These are phyloP conservation scores for Euphydryas editha DNA, from an alignment of 2,888 invertebrate species.

Conservation along the genomic window DNA sequence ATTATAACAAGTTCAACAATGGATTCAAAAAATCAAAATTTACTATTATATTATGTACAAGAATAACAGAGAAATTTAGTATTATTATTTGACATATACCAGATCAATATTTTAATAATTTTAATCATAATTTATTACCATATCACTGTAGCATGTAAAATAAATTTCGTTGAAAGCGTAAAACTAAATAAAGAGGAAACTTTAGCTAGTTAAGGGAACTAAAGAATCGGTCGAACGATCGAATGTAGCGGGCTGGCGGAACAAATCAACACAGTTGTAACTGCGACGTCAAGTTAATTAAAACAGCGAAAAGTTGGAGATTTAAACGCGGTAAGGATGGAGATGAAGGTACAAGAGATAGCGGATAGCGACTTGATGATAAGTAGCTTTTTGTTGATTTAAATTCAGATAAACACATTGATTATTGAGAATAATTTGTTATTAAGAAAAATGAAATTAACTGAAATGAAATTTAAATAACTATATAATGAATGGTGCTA, in stretches of 20 bases:
- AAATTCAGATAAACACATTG: neutral
- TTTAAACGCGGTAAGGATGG: constrained; percentile 61
- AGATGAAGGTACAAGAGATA: constrained; percentile 11
- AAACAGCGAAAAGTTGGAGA: constrained; percentile 77
- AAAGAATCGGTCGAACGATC: constrained; percentile 47
- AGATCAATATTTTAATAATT: too few species aligned
- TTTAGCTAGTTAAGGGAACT: constrained; percentile 36
- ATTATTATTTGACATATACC: neutral
- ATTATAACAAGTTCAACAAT: neutral
- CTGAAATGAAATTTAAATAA: too few species aligned
- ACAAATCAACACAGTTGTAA: constrained; percentile 76
- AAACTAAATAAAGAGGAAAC: constrained; percentile 38
- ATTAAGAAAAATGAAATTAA: too few species aligned
- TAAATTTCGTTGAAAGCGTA: constrained; percentile 7
- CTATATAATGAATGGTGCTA: too few species aligned
- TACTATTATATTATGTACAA: too few species aligned
- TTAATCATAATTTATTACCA: too few species aligned
- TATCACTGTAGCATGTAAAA: neutral
- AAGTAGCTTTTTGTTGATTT: neutral
- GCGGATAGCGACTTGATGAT: neutral
- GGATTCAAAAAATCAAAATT: too few species aligned
- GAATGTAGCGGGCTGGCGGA: constrained; percentile 49
- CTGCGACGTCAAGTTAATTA: constrained; percentile 80
- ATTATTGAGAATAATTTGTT: neutral
- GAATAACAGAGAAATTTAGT: neutral